Conservation (phyloP, 2,797 vertebrate species). For the Telmatherina bonti region DNA sequence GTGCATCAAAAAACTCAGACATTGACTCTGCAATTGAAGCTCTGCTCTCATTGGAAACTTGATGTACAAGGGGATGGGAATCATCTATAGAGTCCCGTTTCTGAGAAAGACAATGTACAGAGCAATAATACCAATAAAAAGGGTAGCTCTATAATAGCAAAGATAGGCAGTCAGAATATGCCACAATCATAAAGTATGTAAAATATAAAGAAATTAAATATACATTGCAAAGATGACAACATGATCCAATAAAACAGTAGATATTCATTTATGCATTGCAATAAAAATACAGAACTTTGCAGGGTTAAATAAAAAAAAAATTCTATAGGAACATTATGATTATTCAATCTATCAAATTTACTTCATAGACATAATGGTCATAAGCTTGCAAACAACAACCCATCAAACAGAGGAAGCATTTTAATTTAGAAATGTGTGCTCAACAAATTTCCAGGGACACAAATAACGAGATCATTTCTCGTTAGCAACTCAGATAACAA, state of each 20-base stretch:
- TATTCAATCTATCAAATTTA: no score
- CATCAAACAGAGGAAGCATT: constrained; percentile 21
- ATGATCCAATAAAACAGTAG: background rate
- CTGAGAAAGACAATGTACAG: constrained; percentile 67
- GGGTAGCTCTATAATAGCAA: constrained; percentile 13
- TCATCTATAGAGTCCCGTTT: constrained; percentile 88
- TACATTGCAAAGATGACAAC: background rate
- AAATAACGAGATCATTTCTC: constrained; percentile 54
- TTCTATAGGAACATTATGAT: background rate
- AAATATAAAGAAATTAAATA: background rate
- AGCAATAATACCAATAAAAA: constrained; percentile 35
- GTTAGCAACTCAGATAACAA: constrained; percentile 55
- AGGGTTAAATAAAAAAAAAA: background rate
- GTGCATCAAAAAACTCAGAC: constrained; percentile 98
- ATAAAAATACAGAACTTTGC: background rate
- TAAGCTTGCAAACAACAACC: background rate
- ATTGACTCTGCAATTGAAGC: constrained; percentile 94
- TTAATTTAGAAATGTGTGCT: constrained; percentile 38
- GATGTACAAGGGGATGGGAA: constrained; percentile 89
- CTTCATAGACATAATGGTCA: background rate
- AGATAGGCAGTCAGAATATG: background rate
- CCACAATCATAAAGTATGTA: background rate
- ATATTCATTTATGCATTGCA: background rate
- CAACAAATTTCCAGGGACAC: constrained; percentile 53
- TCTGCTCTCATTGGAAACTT: constrained; percentile 94